Evolutionary conservation across 2,113 vertebrate genomes (phyloP).

Genomic region (Theristicus caerulescens): DNA sequence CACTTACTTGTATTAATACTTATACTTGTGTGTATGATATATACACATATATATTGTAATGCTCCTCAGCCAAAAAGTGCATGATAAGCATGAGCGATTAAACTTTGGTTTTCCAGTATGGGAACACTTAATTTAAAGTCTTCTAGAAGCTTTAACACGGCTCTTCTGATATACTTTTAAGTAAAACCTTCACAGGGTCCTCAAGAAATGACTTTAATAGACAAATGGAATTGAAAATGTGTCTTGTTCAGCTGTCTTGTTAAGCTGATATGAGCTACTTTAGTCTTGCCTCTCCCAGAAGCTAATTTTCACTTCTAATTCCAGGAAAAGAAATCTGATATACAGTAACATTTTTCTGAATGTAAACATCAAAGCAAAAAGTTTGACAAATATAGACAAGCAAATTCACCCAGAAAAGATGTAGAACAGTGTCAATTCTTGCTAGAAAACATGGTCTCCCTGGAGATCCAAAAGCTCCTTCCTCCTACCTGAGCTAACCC

Average conservation of each 20-base stretch:
- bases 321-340: not conserved
- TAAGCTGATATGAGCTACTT: not conserved
- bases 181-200: not conserved
- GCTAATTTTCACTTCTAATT: constrained; percentile 17
- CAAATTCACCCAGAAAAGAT: not conserved
- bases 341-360: not conserved
- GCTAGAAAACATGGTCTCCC: not conserved
- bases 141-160: not conserved
- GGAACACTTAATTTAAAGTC: not conserved
- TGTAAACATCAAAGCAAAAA: constrained; percentile 12
- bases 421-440: not conserved
- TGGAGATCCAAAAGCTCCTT: not conserved
- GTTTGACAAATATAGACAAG: not conserved
- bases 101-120: not conserved
- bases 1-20: not conserved
- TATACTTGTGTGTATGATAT: not conserved
- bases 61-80: not conserved
- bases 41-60: not conserved
- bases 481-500: not conserved
- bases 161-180: not conserved
- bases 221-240: not conserved
- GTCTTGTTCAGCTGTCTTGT: not conserved
- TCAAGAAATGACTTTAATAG: not conserved
- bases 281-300: not conserved
- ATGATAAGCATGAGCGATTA: not conserved